phyloP scores from a whole-genome alignment of 2,888 invertebrate species.

The Yponomeuta malinellus region DNA sequence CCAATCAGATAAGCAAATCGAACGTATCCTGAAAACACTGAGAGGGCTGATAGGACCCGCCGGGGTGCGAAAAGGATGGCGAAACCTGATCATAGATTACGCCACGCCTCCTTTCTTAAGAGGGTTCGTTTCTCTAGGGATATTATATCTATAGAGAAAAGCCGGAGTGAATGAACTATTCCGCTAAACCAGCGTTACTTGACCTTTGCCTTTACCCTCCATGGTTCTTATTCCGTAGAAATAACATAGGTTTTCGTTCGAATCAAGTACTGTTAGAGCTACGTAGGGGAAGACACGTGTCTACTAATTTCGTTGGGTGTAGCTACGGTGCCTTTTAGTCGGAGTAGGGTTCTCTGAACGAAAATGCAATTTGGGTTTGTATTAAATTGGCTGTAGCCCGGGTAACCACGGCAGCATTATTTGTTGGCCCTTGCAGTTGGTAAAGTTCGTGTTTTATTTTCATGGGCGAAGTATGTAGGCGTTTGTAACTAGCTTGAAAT shows the following conservation, averaged over 20 bases:
- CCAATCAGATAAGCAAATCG: constrained; percentile 7
- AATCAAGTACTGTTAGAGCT: background rate
- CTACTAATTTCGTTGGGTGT: background rate
- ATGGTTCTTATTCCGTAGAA: background rate
- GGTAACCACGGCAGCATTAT: too few relatives aligned
- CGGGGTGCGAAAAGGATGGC: background rate
- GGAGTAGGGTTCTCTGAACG: background rate
- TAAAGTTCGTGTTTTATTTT: too few relatives aligned
- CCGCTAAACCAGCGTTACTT: background rate
- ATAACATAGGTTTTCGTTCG: background rate
- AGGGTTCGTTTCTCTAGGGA: constrained; percentile 26
- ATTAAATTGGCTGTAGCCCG: background rate
- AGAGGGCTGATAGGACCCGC: background rate
- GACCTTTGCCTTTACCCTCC: background rate
- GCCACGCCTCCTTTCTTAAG: constrained; percentile 57
- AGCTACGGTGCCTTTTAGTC: background rate
- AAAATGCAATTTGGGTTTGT: background rate
- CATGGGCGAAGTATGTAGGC: too few relatives aligned
- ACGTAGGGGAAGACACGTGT: background rate
- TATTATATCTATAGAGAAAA: constrained; percentile 6
- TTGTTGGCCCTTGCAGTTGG: too few relatives aligned
- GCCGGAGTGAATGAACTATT: constrained; percentile 1
- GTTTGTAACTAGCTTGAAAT: too few relatives aligned
- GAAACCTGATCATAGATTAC: constrained; percentile 7
- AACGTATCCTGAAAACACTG: constrained; percentile 1